Conservation (phyloP, 2,797 vertebrate genomes). For the Iguana delicatissima region DNA sequence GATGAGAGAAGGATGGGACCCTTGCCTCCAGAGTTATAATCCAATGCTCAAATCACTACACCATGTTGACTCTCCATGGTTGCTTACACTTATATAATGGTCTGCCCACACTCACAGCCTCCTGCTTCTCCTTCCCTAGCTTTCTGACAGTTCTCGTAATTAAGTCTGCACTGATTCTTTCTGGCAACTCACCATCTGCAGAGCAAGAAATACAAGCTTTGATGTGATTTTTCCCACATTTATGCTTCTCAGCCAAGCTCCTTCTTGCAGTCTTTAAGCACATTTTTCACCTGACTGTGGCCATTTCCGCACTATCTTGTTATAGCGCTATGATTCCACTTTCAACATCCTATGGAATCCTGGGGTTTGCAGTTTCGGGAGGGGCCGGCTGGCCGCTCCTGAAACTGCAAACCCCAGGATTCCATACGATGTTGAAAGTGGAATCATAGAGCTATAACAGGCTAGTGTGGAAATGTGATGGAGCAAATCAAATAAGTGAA, state of each 20-base stretch:
- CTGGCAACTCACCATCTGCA: constrained; percentile 78
- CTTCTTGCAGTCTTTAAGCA: constrained; percentile 51
- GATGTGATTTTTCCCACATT: constrained; percentile 70
- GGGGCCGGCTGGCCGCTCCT: too few relatives aligned
- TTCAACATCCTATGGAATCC: too few relatives aligned
- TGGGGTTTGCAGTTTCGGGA: too few relatives aligned
- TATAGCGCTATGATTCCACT: too few relatives aligned
- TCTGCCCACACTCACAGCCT: constrained; percentile 57
- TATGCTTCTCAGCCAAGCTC: constrained; percentile 1
- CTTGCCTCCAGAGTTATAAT: too few relatives aligned
- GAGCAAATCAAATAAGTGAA: neutral
- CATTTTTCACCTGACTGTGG: constrained; percentile 46
- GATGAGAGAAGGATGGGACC: too few relatives aligned
- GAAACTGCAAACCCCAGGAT: too few relatives aligned
- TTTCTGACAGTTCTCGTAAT: constrained; percentile 67
- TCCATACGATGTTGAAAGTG: too few relatives aligned
- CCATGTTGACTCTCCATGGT: constrained; percentile 6
- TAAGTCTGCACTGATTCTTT: constrained; percentile 72
- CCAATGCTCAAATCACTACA: too few relatives aligned
- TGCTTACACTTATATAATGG: constrained; percentile 51
- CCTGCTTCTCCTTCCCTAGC: constrained; percentile 60
- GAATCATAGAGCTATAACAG: too few relatives aligned
- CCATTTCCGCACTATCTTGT: too few relatives aligned
- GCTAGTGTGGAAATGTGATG: too few relatives aligned
- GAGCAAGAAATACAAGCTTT: constrained; percentile 63